Conservation (phyloP, 2,113 vertebrate species). For the Rhipidura dahli region DNA sequence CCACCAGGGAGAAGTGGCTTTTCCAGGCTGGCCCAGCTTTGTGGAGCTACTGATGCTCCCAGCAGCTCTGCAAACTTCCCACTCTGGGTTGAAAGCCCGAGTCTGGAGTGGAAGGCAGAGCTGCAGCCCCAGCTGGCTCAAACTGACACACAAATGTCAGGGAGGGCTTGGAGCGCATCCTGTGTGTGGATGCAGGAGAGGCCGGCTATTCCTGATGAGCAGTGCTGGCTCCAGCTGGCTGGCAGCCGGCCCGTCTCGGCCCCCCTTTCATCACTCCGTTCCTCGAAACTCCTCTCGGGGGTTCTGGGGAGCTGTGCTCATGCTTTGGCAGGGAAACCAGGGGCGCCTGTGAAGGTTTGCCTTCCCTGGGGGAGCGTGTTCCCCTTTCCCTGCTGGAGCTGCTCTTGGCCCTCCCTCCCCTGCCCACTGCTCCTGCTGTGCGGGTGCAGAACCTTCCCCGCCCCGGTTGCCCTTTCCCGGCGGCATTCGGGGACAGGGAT, state of each 20-base stretch:
- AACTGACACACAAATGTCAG: background rate
- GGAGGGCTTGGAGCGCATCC: background rate
- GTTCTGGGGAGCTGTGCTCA: background rate
- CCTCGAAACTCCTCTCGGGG: background rate
- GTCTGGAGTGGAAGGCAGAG: background rate
- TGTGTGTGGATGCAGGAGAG: background rate
- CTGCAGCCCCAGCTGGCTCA: background rate
- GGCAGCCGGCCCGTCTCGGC: background rate
- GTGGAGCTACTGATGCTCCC: background rate
- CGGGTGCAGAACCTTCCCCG: background rate
- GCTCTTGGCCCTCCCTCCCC: background rate
- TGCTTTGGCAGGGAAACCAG: background rate
- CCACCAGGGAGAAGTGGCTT: background rate
- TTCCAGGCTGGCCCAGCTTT: background rate
- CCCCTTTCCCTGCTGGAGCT: background rate
- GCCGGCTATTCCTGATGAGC: background rate
- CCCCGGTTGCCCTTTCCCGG: rapidly evolving
- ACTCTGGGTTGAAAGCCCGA: background rate
- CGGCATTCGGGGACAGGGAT: rapidly evolving
- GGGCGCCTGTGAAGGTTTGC: background rate
- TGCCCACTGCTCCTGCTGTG: rapidly evolving
- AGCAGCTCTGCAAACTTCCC: background rate
- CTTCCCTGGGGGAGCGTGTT: background rate
- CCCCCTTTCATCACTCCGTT: background rate
- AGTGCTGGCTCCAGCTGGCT: background rate